Evolutionary conservation across 2,113 vertebrate genomes (phyloP).

Genomic region (Misgurnus mizolepis): DNA sequence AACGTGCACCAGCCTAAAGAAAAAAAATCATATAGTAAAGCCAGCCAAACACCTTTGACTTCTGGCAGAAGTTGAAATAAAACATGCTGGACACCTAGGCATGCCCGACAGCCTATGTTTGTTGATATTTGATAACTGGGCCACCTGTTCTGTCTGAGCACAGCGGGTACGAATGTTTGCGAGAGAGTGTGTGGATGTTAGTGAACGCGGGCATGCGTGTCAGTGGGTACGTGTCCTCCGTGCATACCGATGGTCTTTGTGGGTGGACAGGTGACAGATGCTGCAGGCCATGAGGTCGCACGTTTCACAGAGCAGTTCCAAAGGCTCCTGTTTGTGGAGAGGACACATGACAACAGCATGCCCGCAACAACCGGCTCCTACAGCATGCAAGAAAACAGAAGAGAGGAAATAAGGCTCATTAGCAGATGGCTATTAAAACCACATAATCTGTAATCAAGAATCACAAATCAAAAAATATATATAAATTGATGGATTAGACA

Average conservation of each 20-base stretch:
- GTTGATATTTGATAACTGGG: constrained; percentile 7
- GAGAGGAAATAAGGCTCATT: constrained; percentile 18
- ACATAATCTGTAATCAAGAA: constrained; percentile 22
- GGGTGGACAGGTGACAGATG: constrained; percentile 81
- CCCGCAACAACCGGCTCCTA: constrained; percentile 70
- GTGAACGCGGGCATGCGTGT: constrained; percentile 1
- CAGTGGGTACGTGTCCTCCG: constrained; percentile 61
- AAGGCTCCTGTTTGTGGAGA: constrained; percentile 78
- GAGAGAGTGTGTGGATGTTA: not conserved
- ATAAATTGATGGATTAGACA: not conserved
- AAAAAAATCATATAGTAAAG: not conserved
- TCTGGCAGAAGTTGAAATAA: not conserved
- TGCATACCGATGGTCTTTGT: constrained; percentile 80
- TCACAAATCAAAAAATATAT: constrained; percentile 9
- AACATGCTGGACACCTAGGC: not conserved
- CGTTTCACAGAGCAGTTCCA: constrained; percentile 81
- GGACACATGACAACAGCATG: constrained; percentile 74
- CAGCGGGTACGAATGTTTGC: not conserved
- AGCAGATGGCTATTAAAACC: constrained; percentile 28
- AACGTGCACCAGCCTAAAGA: constrained; percentile 71
- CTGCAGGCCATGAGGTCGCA: constrained; percentile 81
- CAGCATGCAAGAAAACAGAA: constrained; percentile 43
- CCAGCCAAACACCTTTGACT: constrained; percentile 18
- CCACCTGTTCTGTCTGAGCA: constrained; percentile 9
- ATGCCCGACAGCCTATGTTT: not conserved